Evolutionary conservation across 2,797 vertebrate species (phyloP), one percentile per base, ranked within the genome.

Genomic region (Cossypha heuglini): DNA sequence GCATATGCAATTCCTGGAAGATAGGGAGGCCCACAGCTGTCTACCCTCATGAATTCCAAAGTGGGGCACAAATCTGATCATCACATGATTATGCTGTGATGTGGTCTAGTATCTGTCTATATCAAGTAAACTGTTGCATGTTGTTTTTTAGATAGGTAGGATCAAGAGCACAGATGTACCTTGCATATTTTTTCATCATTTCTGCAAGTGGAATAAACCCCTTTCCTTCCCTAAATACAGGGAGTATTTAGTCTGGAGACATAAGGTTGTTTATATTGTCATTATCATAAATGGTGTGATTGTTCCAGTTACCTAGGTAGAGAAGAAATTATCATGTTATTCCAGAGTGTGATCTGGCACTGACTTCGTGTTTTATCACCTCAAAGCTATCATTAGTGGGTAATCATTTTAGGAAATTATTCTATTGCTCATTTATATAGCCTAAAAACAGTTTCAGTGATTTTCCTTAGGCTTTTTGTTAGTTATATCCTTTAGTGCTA

Each of bases 381-480:
- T 95, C 67, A 86, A 68, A 97, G 90, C 64, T 96, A 90, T 95
- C 90, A 93, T 94, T 96, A 96, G 91, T 38, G 24, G 42, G 42
- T 93, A 87, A 72, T 90, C 18, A 86, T 95, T 94, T 89, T 88
- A 95, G 90, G 84, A 96, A 96, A 96, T 93, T 91, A 78, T 94
- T 93, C 77, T 82, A 48, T 45, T 93, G 85, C 86, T 96, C 68
- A 43, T 88, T 97, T 94, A 80, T 92, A 59, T 71, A 88, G 45
- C 43, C 63, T 86, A 43, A 42, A 83, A 86, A n/a, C 52, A 69
- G n/a, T 89, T 93, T 13, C 80, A 54, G 52, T 86, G 58, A 62
- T 68, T 76, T 95, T 91, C 82, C 40, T 76, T 77, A 52, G 62
- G 38, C 31, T 95, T 90, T 92, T 58, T 94, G 54, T 68, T 81